Base-by-base conservation (phyloP, 2,888 invertebrate species). In the Hololepta plana region DNA sequence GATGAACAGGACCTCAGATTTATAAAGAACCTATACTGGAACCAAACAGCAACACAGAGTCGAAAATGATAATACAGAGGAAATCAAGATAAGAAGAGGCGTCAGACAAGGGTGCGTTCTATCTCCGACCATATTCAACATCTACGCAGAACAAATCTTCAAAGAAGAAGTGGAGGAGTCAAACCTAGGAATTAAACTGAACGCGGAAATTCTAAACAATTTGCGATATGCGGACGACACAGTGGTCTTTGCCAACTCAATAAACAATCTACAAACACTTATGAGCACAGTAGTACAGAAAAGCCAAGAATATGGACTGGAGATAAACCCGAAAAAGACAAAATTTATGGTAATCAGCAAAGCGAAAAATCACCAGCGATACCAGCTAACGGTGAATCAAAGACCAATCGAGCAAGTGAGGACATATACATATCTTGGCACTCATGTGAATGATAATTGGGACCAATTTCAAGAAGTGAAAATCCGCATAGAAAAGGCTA, bases 1-100 rank as follows among this genome's bases (percentile, higher is more conserved):
- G 30, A 32, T 13, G 27, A 20, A 16, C 24, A 31, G 20, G 21
- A 26, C 14, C 4, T 28, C 10, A 9, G 15, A 14, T 16, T 27
- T 9, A 27, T 27, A 8, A 10, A 6, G 8, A 23, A 27, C 15
- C 23, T 27, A 9, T 27, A 27, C 15, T 27, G 23, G 28, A 15
- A 23, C 23, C 23, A 27, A 24, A 27, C 12, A 8, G 28, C 23
- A 8, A 15, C 21, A 14, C 4, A 11, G 10, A 23, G 10, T 27
- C 4, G 27, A 12, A 13, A 12, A 13, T 9, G 9, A n/a, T 4
- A 7, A 3, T 13, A 27, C 22, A 4, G 22, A 14, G 14, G 22
- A 27, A 3, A 27, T 27, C 2, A 4, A 27, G 15, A 27, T 27
- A 17, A 5, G 9, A 10, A 27, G 15, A 22, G 27, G 22, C 3